A percentile compares a stretch with the other conserved stretches of the same genome.
Conservation (phyloP, 2,888 invertebrate species). For the Eudemis profundana region DNA sequence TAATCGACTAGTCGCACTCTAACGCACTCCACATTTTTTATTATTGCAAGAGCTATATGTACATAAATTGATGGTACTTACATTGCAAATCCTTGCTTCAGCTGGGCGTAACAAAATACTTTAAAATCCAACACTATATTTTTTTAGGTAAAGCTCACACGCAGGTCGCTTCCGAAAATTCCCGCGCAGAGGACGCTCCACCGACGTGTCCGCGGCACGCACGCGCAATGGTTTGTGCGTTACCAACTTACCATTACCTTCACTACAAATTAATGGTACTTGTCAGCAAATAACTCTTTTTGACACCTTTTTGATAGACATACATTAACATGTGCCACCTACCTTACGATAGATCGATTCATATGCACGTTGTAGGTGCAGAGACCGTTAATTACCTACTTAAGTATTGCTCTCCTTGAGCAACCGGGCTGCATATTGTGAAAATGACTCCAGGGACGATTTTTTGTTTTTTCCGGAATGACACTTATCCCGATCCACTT, state of each 20-base stretch:
- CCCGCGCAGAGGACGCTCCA: slow-evolving; percentile 5
- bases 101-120: not conserved
- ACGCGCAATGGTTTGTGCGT: slow-evolving; percentile 23
- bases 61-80: too few relatives aligned
- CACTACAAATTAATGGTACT: slow-evolving; percentile 41
- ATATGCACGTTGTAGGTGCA: not conserved
- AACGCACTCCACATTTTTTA: too few relatives aligned
- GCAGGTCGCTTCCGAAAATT: slow-evolving; percentile 1
- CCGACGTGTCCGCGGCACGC: slow-evolving; percentile 21
- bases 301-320: slow-evolving; percentile 38
- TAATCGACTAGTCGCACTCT: too few relatives aligned
- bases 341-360: too few relatives aligned
- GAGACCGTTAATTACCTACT: not conserved
- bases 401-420: too few relatives aligned
- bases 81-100: not conserved
- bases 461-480: too few relatives aligned
- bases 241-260: slow-evolving; percentile 32
- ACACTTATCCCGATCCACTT: too few relatives aligned
- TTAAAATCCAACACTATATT: not conserved
- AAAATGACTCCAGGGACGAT: not conserved
- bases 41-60: too few relatives aligned
- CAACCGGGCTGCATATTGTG: too few relatives aligned
- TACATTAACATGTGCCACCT: slow-evolving; percentile 26
- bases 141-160: not conserved
- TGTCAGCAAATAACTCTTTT: slow-evolving; percentile 44